phyloP scores from a whole-genome alignment of 2,113 vertebrate species.

The Microcebus ravelobensis region DNA sequence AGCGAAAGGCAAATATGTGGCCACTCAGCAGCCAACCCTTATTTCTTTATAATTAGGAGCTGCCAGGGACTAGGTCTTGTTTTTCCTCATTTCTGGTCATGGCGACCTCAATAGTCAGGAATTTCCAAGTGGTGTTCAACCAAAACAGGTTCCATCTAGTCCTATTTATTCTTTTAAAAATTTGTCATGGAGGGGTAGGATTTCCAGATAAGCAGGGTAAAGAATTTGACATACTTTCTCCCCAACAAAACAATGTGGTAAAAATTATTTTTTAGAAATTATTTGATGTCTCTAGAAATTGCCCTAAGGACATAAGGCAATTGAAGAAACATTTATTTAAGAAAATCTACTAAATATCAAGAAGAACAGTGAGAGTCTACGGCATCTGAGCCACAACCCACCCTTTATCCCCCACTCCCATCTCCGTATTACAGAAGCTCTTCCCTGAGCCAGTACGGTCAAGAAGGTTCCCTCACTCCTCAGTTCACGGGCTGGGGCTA shows the following conservation, averaged over 20 bases:
- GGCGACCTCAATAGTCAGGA: not conserved
- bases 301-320: not conserved
- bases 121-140: not conserved
- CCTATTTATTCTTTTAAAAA: not conserved
- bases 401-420: not conserved
- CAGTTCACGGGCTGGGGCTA: not conserved
- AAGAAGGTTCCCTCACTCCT: not conserved
- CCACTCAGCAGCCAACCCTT: not conserved
- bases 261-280: not conserved
- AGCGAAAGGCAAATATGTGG: slow-evolving; percentile 70
- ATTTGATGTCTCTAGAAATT: slow-evolving; percentile 44
- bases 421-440: not conserved
- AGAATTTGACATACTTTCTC: not conserved
- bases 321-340: not conserved
- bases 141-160: not conserved
- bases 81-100: slow-evolving; percentile 48
- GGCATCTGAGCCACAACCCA: not conserved
- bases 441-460: not conserved
- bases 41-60: slow-evolving; percentile 49
- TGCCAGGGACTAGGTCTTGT: slow-evolving; percentile 19
- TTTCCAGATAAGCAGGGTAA: not conserved
- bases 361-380: not conserved
- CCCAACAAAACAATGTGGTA: not conserved
- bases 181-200: not conserved
- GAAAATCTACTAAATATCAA: not conserved